These are phyloP conservation scores for Epizoanthus scotinus DNA, from an alignment of 92 coral and sea anemone genomes.

Conservation along the genomic window DNA sequence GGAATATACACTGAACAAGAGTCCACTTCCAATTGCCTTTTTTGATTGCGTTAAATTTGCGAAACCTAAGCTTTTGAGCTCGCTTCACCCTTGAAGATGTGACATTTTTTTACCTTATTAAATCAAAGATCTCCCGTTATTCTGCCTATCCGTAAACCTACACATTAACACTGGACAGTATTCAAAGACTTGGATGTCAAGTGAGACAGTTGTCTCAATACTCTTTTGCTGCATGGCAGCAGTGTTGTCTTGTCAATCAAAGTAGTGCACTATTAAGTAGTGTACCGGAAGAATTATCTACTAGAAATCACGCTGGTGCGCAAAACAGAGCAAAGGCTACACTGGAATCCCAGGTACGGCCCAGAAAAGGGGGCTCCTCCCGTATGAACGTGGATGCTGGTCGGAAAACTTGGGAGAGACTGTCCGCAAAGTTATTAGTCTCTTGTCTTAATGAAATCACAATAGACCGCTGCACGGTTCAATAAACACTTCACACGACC, in stretches of 20 bases:
- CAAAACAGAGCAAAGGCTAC: background rate
- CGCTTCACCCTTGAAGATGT: background rate
- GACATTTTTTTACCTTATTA: background rate
- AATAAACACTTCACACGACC: background rate
- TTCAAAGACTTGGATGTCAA: conserved; percentile 1
- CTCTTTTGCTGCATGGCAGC: conserved; percentile 44
- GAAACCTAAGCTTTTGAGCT: background rate
- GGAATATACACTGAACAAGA: background rate
- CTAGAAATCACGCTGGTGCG: background rate
- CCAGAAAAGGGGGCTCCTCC: no score
- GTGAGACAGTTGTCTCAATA: conserved; percentile 37
- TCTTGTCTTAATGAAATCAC: no score
- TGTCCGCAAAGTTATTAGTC: no score
- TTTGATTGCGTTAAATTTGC: background rate
- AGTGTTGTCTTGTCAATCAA: conserved; percentile 19
- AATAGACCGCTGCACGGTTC: no score
- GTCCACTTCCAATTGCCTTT: background rate
- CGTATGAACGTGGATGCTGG: background rate
- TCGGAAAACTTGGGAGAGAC: no score
- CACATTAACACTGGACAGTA: conserved; percentile 5
- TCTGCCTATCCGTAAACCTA: conserved; percentile 4
- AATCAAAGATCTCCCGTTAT: background rate
- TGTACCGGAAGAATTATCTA: conserved; percentile 9
- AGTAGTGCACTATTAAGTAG: conserved; percentile 25
- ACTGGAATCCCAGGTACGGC: background rate